Percentiles rank a stretch among this genome's conserved stretches.
These are phyloP conservation scores for Mimumesa dahlbomi DNA, from an alignment of 2,888 invertebrate genomes.

Conservation along the genomic window DNA sequence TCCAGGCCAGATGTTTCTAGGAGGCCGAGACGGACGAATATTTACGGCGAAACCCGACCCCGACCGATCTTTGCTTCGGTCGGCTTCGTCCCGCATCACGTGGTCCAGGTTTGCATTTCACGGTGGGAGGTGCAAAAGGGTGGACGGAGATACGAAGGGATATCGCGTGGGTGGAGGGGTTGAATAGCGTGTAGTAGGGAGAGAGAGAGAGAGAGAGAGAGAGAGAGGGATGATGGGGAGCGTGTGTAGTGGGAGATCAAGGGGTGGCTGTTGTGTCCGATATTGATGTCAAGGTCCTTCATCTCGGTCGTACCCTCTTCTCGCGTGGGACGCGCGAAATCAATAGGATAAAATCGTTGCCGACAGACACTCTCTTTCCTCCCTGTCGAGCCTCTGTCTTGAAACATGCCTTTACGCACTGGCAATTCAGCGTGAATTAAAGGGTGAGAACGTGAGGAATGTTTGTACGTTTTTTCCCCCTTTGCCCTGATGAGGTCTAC, in stretches of 20 bases:
- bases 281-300: slow-evolving; percentile 77
- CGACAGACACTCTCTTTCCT: slow-evolving; percentile 47
- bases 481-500: too few relatives aligned
- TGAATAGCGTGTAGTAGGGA: slow-evolving; percentile 36
- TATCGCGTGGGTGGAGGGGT: slow-evolving; percentile 22
- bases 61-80: slow-evolving; percentile 34
- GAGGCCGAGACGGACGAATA: slow-evolving; percentile 54
- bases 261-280: slow-evolving; percentile 67
- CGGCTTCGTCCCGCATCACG: slow-evolving; percentile 51
- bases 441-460: neutral
- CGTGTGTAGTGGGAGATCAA: slow-evolving; percentile 39
- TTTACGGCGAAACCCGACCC: slow-evolving; percentile 50
- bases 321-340: slow-evolving; percentile 77
- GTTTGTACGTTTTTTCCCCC: too few relatives aligned
- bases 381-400: neutral
- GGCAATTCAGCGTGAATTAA: neutral
- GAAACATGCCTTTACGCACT: neutral
- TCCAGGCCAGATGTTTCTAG: slow-evolving; percentile 68
- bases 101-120: too few relatives aligned
- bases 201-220: slow-evolving; percentile 33
- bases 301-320: slow-evolving; percentile 72
- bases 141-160: too few relatives aligned
- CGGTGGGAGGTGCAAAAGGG: neutral
- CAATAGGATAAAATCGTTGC: slow-evolving; percentile 76
- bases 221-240: too few relatives aligned